Percentiles rank a stretch among this genome's conserved stretches.
phyloP scores from a whole-genome alignment of 2,888 invertebrate species.

The Neelides folsomi region DNA sequence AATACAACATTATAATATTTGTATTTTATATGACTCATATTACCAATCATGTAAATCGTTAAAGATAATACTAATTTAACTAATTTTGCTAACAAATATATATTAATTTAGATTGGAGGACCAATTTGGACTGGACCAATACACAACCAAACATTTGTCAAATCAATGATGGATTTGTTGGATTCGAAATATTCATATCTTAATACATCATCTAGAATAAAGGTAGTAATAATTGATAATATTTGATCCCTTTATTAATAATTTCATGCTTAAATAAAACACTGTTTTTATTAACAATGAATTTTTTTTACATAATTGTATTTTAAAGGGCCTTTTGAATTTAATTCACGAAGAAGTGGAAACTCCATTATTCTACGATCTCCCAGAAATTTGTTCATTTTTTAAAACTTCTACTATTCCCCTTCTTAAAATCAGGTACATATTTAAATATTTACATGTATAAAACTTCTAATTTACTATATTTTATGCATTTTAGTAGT shows the following conservation, averaged over 20 bases:
- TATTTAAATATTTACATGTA: not conserved
- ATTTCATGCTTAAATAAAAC: not conserved
- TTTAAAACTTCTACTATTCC: constrained; percentile 59
- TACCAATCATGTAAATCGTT: not conserved
- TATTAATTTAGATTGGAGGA: constrained; percentile 58
- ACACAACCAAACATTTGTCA: constrained; percentile 65
- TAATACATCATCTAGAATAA: constrained; percentile 59
- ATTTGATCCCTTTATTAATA: too few species aligned
- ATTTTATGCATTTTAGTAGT: too few species aligned
- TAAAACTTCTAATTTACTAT: not conserved
- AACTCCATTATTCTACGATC: constrained; percentile 71
- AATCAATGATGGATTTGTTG: constrained; percentile 45
- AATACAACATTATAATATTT: too few species aligned
- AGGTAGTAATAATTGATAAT: constrained; percentile 32
- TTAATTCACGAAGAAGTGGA: constrained; percentile 77
- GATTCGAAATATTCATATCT: constrained; percentile 40
- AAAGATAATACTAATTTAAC: constrained; percentile 14
- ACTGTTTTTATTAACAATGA: not conserved
- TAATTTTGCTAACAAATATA: constrained; percentile 8
- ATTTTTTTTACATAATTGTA: not conserved
- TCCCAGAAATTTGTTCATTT: constrained; percentile 61
- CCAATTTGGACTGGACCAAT: constrained; percentile 87
- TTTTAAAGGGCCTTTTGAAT: constrained; percentile 53
- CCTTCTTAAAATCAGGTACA: constrained; percentile 53
- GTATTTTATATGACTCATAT: too few species aligned